phyloP scores from a whole-genome alignment of 2,797 vertebrate genomes.

The Chelon auratus region DNA sequence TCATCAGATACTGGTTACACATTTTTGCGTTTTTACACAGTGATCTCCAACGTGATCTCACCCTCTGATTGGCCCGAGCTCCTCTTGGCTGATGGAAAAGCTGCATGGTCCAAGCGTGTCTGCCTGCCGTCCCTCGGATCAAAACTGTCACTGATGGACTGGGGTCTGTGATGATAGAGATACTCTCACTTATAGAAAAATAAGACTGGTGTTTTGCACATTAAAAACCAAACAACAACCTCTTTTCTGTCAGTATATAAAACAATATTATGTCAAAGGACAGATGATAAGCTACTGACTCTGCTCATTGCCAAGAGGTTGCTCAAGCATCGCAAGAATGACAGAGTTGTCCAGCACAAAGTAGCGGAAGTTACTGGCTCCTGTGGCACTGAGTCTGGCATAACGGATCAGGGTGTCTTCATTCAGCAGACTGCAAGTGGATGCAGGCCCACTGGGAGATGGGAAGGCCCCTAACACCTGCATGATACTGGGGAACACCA shows the following conservation, averaged over 20 bases:
- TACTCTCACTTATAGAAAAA: not conserved
- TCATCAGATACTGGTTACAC: not conserved
- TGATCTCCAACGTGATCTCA: constrained; percentile 68
- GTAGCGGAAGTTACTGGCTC: constrained; percentile 94
- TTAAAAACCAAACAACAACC: not conserved
- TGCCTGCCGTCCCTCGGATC: constrained; percentile 94
- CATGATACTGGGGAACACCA: constrained; percentile 90
- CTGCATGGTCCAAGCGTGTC: constrained; percentile 97
- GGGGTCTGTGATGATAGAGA: constrained; percentile 83
- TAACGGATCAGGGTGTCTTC: constrained; percentile 95
- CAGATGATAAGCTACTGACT: constrained; percentile 83
- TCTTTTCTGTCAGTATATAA: not conserved
- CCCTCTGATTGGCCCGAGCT: constrained; percentile 95
- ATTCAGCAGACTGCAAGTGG: constrained; percentile 96
- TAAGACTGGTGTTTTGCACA: not conserved
- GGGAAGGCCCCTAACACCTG: constrained; percentile 96
- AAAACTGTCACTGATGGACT: constrained; percentile 94
- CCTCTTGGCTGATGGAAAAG: constrained; percentile 95
- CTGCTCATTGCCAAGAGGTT: constrained; percentile 95
- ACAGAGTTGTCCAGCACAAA: constrained; percentile 97
- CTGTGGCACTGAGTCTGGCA: constrained; percentile 90
- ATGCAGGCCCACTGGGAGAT: constrained; percentile 94
- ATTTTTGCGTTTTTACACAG: not conserved
- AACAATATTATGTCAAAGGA: not conserved
- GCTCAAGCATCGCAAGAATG: constrained; percentile 96